phyloP scores from a whole-genome alignment of 2,888 invertebrate genomes.

The Conops quadrifasciatus region DNA sequence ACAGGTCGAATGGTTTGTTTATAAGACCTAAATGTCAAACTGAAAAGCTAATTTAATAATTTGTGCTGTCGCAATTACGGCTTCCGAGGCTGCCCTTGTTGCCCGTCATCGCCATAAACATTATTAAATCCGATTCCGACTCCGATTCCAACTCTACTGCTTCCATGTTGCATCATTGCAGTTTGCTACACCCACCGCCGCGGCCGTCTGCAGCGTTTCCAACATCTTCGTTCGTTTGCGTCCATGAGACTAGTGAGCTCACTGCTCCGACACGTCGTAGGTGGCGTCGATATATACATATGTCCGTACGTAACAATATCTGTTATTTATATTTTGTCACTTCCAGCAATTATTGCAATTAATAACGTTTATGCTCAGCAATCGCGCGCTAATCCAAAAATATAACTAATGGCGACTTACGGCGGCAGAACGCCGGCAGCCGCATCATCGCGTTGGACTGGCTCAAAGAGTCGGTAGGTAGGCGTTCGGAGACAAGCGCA shows the following conservation, averaged over 20 bases:
- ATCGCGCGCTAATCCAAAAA: conserved; percentile 14
- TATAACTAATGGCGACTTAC: conserved; percentile 15
- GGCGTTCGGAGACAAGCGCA: no score
- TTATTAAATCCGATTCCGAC: no score
- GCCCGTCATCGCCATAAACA: no score
- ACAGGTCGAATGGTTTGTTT: no score
- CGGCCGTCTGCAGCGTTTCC: not conserved
- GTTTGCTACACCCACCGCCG: not conserved
- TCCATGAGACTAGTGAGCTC: not conserved
- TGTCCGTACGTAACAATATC: not conserved
- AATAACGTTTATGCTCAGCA: conserved; percentile 44
- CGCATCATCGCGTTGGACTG: no score
- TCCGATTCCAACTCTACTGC: no score
- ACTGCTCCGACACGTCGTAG: conserved; percentile 6
- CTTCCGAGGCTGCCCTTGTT: no score
- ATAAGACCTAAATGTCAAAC: no score
- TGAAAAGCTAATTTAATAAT: no score
- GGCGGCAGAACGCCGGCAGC: no score
- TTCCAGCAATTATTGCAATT: conserved; percentile 46
- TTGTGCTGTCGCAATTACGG: no score
- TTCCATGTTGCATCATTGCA: not conserved
- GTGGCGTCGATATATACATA: conserved; percentile 6
- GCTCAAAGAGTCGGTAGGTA: no score
- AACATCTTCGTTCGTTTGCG: not conserved
- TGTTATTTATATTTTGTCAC: conserved; percentile 42